Evolutionary conservation across 2,888 invertebrate genomes (phyloP).

Genomic region (Lydus trimaculatus): DNA sequence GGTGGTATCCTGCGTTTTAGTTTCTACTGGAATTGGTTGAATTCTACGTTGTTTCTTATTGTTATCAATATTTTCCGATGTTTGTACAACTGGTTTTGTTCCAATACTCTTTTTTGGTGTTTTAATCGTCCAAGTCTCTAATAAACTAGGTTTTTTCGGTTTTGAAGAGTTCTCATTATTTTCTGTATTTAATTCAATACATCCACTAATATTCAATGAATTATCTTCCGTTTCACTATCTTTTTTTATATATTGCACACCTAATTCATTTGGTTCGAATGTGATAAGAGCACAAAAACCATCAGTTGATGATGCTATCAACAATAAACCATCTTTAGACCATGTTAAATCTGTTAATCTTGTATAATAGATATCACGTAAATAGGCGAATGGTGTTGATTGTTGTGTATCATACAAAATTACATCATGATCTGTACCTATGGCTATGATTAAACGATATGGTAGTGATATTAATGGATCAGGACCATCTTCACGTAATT

Average conservation of each 20-base stretch:
- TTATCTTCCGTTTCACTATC: conserved; percentile 54
- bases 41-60: conserved; percentile 35
- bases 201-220: conserved; percentile 44
- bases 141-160: conserved; percentile 50
- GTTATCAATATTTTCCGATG: conserved; percentile 17
- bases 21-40: conserved; percentile 24
- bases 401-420: conserved; percentile 90
- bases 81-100: neutral
- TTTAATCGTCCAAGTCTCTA: conserved; percentile 54
- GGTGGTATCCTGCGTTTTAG: conserved; percentile 9
- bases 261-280: conserved; percentile 79
- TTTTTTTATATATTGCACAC: conserved; percentile 64
- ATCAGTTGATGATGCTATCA: conserved; percentile 86
- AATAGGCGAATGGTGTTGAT: conserved; percentile 75
- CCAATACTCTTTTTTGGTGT: conserved; percentile 37
- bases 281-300: conserved; percentile 87
- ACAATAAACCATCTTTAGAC: conserved; percentile 79
- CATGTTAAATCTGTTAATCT: conserved; percentile 87
- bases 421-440: conserved; percentile 87
- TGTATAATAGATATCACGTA: conserved; percentile 90
- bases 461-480: conserved; percentile 68
- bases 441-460: conserved; percentile 88
- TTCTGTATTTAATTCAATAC: conserved; percentile 46
- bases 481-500: conserved; percentile 66
- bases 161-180: conserved; percentile 38